These are phyloP conservation scores for Archegozetes longisetosus DNA, from an alignment of 1,140 invertebrate species.

Conservation along the genomic window DNA sequence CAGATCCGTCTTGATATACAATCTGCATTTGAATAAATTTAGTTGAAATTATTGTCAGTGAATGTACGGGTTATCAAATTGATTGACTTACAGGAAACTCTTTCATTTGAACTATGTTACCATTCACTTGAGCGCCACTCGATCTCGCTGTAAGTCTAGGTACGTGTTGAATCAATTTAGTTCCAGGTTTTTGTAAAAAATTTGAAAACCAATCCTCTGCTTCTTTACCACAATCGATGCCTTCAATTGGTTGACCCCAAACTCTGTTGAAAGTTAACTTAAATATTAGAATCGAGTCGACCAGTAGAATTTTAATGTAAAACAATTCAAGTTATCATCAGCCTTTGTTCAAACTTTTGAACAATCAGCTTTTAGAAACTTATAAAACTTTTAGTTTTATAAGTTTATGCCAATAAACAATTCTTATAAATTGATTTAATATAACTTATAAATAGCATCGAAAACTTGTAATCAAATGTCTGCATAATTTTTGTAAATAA, in stretches of 20 bases:
- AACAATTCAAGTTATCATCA: no score
- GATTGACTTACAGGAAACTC: background rate
- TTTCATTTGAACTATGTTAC: background rate
- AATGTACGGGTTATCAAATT: background rate
- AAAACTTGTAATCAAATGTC: background rate
- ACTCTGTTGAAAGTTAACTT: no score
- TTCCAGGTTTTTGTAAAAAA: background rate
- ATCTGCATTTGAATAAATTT: background rate
- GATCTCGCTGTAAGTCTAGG: background rate
- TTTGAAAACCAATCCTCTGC: constrained; percentile 2
- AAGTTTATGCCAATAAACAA: no score
- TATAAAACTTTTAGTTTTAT: no score
- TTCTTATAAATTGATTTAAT: no score
- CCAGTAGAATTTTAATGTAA: no score
- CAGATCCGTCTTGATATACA: constrained; percentile 9
- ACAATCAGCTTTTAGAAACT: no score
- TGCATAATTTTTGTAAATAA: background rate
- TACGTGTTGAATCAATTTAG: background rate
- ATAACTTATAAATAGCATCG: background rate
- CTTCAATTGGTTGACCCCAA: background rate
- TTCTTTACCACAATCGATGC: constrained; percentile 14
- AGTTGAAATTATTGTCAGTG: background rate
- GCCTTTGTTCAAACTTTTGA: no score
- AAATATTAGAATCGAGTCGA: no score
- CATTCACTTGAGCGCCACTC: background rate